A percentile compares a stretch with the other conserved stretches of the same genome.
Conservation (phyloP, 2,888 invertebrate species). For the Drosophila multiciliata region DNA sequence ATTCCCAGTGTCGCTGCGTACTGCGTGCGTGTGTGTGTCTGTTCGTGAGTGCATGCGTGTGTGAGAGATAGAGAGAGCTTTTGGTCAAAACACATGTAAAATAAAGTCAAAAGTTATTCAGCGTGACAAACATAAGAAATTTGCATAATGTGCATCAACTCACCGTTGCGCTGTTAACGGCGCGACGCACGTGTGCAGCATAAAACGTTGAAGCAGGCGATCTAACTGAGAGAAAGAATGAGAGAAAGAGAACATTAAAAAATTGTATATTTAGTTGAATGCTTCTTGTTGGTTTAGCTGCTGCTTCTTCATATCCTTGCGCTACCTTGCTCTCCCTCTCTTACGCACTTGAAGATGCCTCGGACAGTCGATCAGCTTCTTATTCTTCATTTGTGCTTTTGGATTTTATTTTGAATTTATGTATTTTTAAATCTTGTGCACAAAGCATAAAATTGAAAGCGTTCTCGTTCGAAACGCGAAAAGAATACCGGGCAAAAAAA, state of each 20-base stretch:
- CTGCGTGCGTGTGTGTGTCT: constrained; percentile 23
- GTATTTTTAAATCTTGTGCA: constrained; percentile 67
- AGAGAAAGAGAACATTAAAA: constrained; percentile 29
- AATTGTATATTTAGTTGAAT: constrained; percentile 53
- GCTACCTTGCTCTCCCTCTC: constrained; percentile 21
- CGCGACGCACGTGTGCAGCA: constrained; percentile 51
- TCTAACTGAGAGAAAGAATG: constrained; percentile 8
- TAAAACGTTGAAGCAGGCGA: constrained; percentile 17
- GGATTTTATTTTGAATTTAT: constrained; percentile 58
- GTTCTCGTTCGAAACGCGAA: constrained; percentile 36
- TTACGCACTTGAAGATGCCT: constrained; percentile 46
- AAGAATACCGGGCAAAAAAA: constrained; percentile 30
- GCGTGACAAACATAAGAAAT: constrained; percentile 62
- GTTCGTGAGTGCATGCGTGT: constrained; percentile 17
- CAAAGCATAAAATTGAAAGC: constrained; percentile 62
- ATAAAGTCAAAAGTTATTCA: constrained; percentile 59
- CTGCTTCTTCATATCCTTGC: constrained; percentile 44
- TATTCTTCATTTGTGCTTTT: constrained; percentile 37
- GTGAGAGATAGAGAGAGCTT: constrained; percentile 37
- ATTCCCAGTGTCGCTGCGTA: constrained; percentile 46
- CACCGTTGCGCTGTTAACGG: constrained; percentile 11
- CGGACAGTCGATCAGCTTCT: constrained; percentile 33
- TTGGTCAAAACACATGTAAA: constrained; percentile 56
- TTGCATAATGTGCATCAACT: constrained; percentile 56
- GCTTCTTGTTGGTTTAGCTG: constrained; percentile 34